phyloP scores from a whole-genome alignment of 2,888 invertebrate genomes.

The Bombylius major region DNA sequence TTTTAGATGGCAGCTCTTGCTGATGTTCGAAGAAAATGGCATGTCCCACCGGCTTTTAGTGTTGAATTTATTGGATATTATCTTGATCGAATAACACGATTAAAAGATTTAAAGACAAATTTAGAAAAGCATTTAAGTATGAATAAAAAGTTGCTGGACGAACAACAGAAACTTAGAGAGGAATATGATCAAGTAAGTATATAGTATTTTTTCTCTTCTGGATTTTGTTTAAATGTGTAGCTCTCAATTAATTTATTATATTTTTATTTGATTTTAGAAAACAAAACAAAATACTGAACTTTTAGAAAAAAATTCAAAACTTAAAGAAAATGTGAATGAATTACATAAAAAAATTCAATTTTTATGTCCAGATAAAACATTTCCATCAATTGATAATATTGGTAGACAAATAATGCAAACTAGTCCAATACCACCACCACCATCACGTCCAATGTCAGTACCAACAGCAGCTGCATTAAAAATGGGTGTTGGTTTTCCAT shows the following conservation, averaged over 20 bases:
- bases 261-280: constrained; percentile 25
- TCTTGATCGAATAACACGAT: constrained; percentile 72
- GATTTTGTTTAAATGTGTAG: not conserved
- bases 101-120: constrained; percentile 63
- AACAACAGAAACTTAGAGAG: constrained; percentile 59
- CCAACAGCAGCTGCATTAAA: constrained; percentile 74
- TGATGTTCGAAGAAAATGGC: constrained; percentile 86
- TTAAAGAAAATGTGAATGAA: constrained; percentile 49
- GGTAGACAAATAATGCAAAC: constrained; percentile 34
- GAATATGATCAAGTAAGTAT: constrained; percentile 63
- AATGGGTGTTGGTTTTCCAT: constrained; percentile 76
- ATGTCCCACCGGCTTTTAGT: constrained; percentile 85
- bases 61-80: constrained; percentile 93
- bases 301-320: constrained; percentile 43
- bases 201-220: not conserved
- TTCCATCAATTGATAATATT: constrained; percentile 46
- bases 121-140: constrained; percentile 61
- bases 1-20: constrained; percentile 56
- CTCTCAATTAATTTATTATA: constrained; percentile 1
- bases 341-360: constrained; percentile 48
- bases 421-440: constrained; percentile 24
- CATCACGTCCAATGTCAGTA: constrained; percentile 53
- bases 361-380: constrained; percentile 45
- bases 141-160: constrained; percentile 60
- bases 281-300: constrained; percentile 53